A percentile compares a stretch with the other conserved stretches of the same genome.
phyloP scores from a whole-genome alignment of 2,888 invertebrate species.

The Drosophila formosana region DNA sequence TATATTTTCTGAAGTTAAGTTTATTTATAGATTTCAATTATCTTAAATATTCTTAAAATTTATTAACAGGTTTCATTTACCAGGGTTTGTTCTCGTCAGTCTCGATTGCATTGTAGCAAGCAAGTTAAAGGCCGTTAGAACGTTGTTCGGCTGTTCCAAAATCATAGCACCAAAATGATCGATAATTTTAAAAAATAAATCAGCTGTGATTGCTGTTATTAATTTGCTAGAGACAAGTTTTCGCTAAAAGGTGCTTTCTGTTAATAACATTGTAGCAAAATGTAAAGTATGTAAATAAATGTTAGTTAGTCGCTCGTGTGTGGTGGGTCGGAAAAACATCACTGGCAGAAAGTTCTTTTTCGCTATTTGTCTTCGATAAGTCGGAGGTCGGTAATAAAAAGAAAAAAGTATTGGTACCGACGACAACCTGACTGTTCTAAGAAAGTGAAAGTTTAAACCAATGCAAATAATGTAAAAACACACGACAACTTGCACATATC shows the following conservation, averaged over 20 bases:
- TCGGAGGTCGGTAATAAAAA: slow-evolving; percentile 10
- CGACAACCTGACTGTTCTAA: neutral
- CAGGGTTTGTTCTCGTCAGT: neutral
- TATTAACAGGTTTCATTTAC: too few relatives aligned
- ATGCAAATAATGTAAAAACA: slow-evolving; percentile 40
- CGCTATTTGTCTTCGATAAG: slow-evolving; percentile 15
- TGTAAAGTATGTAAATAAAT: slow-evolving; percentile 35
- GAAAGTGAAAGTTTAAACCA: slow-evolving; percentile 37
- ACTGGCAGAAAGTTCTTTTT: slow-evolving; percentile 16
- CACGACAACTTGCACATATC: slow-evolving; percentile 10
- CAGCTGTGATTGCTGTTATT: neutral
- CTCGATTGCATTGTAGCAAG: neutral
- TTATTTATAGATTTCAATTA: neutral
- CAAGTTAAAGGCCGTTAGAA: neutral
- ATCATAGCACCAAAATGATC: neutral
- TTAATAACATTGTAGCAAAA: slow-evolving; percentile 14
- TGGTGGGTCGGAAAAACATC: slow-evolving; percentile 29
- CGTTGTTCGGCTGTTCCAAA: neutral
- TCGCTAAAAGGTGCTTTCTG: neutral
- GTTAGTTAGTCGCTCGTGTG: slow-evolving; percentile 32
- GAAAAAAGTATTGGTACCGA: slow-evolving; percentile 7
- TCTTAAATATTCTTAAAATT: too few relatives aligned
- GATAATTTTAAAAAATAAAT: neutral
- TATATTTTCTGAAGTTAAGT: neutral
- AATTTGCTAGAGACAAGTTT: neutral